Evolutionary conservation across 2,888 invertebrate genomes (phyloP), one percentile per base, ranked within the genome.

Genomic region (Ochropleura plecta): DNA sequence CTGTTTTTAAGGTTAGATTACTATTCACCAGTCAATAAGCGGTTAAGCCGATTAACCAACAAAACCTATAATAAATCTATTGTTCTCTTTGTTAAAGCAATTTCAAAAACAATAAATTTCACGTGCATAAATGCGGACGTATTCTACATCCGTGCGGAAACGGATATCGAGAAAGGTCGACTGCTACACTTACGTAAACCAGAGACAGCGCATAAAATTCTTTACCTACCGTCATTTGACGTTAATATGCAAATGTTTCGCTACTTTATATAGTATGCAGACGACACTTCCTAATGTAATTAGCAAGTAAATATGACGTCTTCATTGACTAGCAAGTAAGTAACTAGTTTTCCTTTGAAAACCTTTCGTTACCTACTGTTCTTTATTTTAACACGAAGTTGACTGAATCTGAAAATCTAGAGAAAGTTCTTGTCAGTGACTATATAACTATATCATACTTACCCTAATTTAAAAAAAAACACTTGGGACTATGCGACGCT

Each of bases 111-210:
- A 81, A 85, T 64, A 74, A 20, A 82, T 70, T 85, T 69, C 7
- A 3, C 60, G 30, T 20, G 18, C 74, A 30, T 30, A 48, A 51
- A 63, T 46, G 66, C 63, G 72, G 70, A 73, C 66, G 46, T 76
- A 59, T 44, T 55, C 53, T 40, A 89, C 81, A 88, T 90, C 89
- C 88, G 85, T 70, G 73, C 92, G 92, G 92, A 92, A 90, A 86
- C 85, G 88, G 88, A 87, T 77, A 66, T 65, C 81, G 83, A 73
- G 78, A 89, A 89, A 91, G 91, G 91, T 88, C 89, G 85, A 77
- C 88, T 79, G 73, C 86, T 86, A 85, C 84, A 80, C 84, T 82
- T 81, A 81, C 30, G 30, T 30, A 18, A 30, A 57, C 64, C 42
- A 66, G 73, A 81, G 62, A 65, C 68, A 62, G 65, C 74, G 40